A percentile compares a stretch with the other conserved stretches of the same genome.
Conservation (phyloP, 2,797 vertebrate genomes). For the Huso huso region DNA sequence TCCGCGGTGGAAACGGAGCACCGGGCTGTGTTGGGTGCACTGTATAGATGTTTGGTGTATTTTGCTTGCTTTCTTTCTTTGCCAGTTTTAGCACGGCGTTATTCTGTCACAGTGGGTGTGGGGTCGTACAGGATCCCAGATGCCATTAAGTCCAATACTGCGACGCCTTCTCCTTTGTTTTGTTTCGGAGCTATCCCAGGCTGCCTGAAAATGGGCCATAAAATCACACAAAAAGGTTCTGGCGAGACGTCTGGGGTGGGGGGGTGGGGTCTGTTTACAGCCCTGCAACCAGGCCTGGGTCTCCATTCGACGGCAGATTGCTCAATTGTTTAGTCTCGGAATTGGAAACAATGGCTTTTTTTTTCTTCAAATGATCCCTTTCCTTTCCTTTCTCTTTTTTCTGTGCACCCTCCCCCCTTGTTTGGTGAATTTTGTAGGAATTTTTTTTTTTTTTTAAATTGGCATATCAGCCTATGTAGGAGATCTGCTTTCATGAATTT, state of each 20-base stretch:
- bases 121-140: conserved; percentile 35
- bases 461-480: too few species aligned
- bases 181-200: conserved; percentile 49
- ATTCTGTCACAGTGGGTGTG: conserved; percentile 12
- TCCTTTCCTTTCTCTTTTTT: too few species aligned
- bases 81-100: too few species aligned
- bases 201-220: conserved; percentile 46
- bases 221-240: conserved; percentile 46
- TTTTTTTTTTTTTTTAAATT: too few species aligned
- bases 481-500: too few species aligned
- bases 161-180: conserved; percentile 62
- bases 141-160: conserved; percentile 42
- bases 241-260: conserved; percentile 63
- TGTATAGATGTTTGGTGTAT: too few species aligned
- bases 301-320: conserved; percentile 45
- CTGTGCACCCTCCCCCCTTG: too few species aligned
- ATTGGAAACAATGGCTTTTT: conserved; percentile 42
- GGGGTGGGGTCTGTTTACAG: conserved; percentile 54
- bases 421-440: too few species aligned
- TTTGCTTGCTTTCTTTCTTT: too few species aligned
- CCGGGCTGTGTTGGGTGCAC: too few species aligned
- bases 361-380: too few species aligned
- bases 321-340: conserved; percentile 50
- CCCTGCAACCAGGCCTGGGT: conserved; percentile 29
- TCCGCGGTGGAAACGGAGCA: too few species aligned